Evolutionary conservation across 2,888 invertebrate genomes (phyloP).

Genomic region (Ormyrus rosae): DNA sequence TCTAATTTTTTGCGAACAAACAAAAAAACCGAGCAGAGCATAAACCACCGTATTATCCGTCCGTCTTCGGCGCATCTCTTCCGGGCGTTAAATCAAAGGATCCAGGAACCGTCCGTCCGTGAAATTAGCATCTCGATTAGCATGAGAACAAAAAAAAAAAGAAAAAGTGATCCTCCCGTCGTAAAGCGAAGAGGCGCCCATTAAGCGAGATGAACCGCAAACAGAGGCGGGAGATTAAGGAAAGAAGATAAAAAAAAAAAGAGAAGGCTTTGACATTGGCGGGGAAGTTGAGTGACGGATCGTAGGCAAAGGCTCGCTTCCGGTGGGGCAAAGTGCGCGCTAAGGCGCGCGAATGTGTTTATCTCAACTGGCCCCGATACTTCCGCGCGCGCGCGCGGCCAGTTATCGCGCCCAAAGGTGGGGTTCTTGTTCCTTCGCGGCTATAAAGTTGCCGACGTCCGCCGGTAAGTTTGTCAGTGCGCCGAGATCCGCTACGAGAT

Average conservation of each 20-base stretch:
- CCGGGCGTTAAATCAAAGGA: too few relatives aligned
- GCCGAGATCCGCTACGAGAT: not conserved
- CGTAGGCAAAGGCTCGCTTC: constrained; percentile 57
- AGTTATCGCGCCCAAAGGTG: constrained; percentile 39
- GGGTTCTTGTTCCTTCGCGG: constrained; percentile 43
- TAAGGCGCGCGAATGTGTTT: constrained; percentile 57
- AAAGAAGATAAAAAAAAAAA: constrained; percentile 1
- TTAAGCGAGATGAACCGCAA: too few relatives aligned
- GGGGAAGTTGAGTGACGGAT: constrained; percentile 2
- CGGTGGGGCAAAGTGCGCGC: constrained; percentile 64
- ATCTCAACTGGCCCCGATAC: constrained; percentile 69
- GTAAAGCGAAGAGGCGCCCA: too few relatives aligned
- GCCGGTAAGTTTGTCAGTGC: constrained; percentile 59
- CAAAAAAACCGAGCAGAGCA: too few relatives aligned
- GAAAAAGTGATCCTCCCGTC: too few relatives aligned
- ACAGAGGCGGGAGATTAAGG: too few relatives aligned
- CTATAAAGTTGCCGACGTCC: constrained; percentile 61
- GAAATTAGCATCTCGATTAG: too few relatives aligned
- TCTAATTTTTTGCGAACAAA: too few relatives aligned
- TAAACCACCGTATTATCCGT: too few relatives aligned
- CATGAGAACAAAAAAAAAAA: too few relatives aligned
- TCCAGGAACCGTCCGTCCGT: too few relatives aligned
- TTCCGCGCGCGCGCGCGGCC: constrained; percentile 59
- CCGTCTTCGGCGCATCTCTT: too few relatives aligned
- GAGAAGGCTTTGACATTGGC: constrained; percentile 36